A percentile compares a stretch with the other conserved stretches of the same genome.
Conservation (phyloP, 2,113 vertebrate species). For the Neoarius graeffei region DNA sequence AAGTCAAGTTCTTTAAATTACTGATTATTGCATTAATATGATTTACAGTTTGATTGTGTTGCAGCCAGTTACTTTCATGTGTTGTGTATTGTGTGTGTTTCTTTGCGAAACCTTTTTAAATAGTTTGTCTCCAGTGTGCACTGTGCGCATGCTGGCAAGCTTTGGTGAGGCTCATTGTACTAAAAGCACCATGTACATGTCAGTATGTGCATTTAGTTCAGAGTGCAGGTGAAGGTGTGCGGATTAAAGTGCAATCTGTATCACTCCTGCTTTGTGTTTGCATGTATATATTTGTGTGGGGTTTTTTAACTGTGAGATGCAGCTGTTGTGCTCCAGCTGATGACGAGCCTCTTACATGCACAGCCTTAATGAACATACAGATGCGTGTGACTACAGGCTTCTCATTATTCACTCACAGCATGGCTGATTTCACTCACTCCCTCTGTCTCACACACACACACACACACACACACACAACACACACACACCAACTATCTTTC, state of each 20-base stretch:
- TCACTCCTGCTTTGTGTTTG: neutral
- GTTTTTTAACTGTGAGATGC: neutral
- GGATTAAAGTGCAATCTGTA: neutral
- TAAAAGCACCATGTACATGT: neutral
- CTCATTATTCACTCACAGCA: slow-evolving; percentile 42
- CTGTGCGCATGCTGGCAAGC: neutral
- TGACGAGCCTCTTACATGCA: slow-evolving; percentile 9
- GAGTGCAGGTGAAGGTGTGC: neutral
- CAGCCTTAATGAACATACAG: slow-evolving; percentile 48
- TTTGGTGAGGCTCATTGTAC: neutral
- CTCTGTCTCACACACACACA: neutral
- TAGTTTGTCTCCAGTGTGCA: neutral
- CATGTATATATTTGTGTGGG: neutral
- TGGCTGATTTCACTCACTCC: slow-evolving; percentile 36
- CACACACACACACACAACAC: neutral
- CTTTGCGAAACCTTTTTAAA: neutral
- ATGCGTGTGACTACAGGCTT: slow-evolving; percentile 41
- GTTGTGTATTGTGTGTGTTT: neutral
- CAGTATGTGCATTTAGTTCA: neutral
- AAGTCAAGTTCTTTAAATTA: neutral
- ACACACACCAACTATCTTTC: neutral
- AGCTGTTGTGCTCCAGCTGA: slow-evolving; percentile 43
- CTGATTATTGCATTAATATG: neutral
- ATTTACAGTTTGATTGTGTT: neutral
- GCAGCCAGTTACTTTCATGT: neutral